phyloP scores from a whole-genome alignment of 2,113 vertebrate species.

The Cervus canadensis region DNA sequence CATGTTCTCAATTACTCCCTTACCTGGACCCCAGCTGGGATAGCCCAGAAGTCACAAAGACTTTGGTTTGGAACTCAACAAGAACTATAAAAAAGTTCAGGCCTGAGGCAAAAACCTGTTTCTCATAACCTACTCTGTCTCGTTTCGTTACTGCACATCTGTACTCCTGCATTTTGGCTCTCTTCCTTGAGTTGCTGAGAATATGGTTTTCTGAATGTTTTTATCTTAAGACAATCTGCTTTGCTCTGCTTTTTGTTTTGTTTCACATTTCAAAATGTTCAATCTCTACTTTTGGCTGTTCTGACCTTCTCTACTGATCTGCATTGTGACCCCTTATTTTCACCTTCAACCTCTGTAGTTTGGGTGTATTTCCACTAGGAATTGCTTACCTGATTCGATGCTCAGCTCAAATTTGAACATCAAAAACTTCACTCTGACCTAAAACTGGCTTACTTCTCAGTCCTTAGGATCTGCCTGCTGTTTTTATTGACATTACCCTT shows the following conservation, averaged over 20 bases:
- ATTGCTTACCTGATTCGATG: background rate
- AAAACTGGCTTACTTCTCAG: background rate
- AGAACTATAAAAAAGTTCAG: background rate
- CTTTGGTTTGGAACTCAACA: background rate
- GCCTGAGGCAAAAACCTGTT: constrained; percentile 37
- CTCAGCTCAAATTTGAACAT: background rate
- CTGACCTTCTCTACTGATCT: background rate
- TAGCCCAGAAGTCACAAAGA: background rate
- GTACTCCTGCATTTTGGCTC: background rate
- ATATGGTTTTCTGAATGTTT: background rate
- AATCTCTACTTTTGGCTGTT: background rate
- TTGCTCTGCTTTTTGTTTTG: background rate
- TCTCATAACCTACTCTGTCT: background rate
- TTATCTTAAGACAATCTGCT: background rate
- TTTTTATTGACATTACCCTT: background rate
- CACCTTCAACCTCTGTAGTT: background rate
- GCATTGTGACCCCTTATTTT: background rate
- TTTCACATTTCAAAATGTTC: background rate
- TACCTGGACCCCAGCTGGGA: background rate
- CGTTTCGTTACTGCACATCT: background rate
- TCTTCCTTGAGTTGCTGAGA: background rate
- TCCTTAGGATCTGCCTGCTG: background rate
- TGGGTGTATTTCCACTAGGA: background rate
- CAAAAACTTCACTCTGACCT: background rate
- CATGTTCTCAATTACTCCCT: background rate